Conservation (phyloP, 2,113 vertebrate species). For the Colius striatus region DNA sequence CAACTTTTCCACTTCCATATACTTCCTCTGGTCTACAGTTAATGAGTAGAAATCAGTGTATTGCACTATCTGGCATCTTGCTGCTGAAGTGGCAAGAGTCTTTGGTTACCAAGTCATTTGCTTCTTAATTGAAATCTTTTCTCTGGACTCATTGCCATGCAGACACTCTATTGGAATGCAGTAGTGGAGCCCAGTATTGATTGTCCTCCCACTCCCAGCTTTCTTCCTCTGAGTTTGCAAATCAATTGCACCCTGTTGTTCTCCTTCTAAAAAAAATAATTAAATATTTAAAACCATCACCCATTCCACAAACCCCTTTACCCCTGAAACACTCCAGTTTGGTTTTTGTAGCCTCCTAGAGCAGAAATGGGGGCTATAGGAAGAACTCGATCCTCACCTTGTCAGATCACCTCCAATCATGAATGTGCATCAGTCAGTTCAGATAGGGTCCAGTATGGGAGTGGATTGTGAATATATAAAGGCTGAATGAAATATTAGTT, state of each 20-base stretch:
- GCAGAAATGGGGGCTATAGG: background rate
- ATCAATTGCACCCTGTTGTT: conserved; percentile 75
- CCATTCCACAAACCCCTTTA: background rate
- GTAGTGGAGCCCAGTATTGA: conserved; percentile 82
- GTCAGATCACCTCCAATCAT: background rate
- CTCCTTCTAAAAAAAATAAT: background rate
- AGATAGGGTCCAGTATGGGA: background rate
- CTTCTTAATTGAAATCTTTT: conserved; percentile 81
- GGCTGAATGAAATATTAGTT: background rate
- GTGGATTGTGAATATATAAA: background rate
- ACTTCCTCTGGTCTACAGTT: conserved; percentile 66
- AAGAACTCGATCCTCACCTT: background rate
- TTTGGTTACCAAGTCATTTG: conserved; percentile 29
- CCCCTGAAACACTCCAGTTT: background rate
- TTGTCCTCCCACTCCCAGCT: conserved; percentile 58
- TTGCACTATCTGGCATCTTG: conserved; percentile 77
- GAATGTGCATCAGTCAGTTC: background rate
- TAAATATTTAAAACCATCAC: background rate
- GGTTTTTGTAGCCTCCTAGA: background rate
- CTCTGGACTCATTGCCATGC: conserved; percentile 66
- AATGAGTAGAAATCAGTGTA: conserved; percentile 79
- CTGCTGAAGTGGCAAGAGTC: conserved; percentile 75
- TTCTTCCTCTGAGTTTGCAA: conserved; percentile 67
- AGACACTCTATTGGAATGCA: conserved; percentile 80
- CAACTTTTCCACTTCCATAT: background rate